A percentile compares a stretch with the other conserved stretches of the same genome.
Evolutionary conservation across 2,113 vertebrate species (phyloP).

Genomic region (Xenotilapia flavipinnis): DNA sequence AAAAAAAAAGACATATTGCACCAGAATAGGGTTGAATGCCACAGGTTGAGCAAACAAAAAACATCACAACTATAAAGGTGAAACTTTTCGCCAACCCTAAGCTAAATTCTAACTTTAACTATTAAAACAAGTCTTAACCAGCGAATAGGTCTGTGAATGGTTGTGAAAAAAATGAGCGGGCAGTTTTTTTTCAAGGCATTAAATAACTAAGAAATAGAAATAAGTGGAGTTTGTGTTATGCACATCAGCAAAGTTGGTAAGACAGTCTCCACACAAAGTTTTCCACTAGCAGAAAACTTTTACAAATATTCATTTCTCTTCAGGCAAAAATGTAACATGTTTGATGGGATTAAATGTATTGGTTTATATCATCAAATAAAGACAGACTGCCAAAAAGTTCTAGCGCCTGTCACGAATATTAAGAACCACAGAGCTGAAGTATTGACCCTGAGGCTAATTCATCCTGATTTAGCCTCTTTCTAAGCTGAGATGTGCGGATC

Average conservation of each 20-base stretch:
- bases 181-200: not conserved
- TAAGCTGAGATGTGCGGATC: slow-evolving; percentile 3
- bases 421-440: not conserved
- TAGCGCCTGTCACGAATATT: not conserved
- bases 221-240: accelerated
- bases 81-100: not conserved
- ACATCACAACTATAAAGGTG: not conserved
- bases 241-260: not conserved
- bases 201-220: not conserved
- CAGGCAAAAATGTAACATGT: not conserved
- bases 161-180: not conserved
- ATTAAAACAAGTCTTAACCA: not conserved
- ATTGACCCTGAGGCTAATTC: not conserved
- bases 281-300: not conserved
- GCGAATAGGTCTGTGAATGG: not conserved
- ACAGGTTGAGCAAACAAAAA: not conserved
- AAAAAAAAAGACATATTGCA: not conserved
- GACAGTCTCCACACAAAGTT: not conserved
- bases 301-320: not conserved
- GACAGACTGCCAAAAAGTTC: not conserved
- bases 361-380: not conserved
- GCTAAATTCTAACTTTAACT: not conserved
- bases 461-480: not conserved
- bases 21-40: not conserved
- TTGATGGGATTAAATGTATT: not conserved